Base-by-base conservation (phyloP, 2,797 vertebrate species). In the Notolabrus celidotus region DNA sequence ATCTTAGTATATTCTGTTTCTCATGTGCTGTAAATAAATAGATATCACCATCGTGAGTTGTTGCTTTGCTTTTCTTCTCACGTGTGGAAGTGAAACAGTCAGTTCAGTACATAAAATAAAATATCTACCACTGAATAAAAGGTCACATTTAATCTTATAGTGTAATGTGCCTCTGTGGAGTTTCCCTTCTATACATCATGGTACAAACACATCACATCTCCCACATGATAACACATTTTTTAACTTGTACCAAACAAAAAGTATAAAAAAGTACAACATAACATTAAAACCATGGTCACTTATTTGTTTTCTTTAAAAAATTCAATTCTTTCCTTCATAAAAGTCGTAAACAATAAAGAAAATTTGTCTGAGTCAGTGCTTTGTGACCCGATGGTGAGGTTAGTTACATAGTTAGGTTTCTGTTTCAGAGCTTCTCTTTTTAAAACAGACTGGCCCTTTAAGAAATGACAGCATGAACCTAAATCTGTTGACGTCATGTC, bases 21-120 rank as follows among this genome's bases (percentile, higher is more conserved):
- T 16, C 33, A 4, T 29, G n/a, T 23, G 23, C 46, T 51, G 46
- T 45, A 23, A 58, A 52, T 52, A 52, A 38, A 57, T 4, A 46
- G 1, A 27, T 47, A 36, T 45, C 31, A 16, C 9, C 22, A 3
- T 34, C 5, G 15, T 29, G 12, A 29, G 2, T 10, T 8, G 1
- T 1, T 29, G 11, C 8, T 10, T 57, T n/a, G n/a, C n/a, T 36
- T 22, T 47, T 16, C 20, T 71, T 42, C 12, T 42, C 33, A 7
- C 11, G 23, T 22, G 23, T 36, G 10, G 43, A 43, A 43, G 42
- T 31, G 22, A 14, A 62, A 29, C 39, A 41, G 39, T 39, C 38
- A 39, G 38, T 41, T 6, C 17, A 36, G 36, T 11, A 36, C 15
- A 41, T 41, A 12, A 38, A 38, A 38, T 11, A 16, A 16, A 41